phyloP scores from a whole-genome alignment of 2,113 vertebrate genomes.

The Elgaria multicarinata region DNA sequence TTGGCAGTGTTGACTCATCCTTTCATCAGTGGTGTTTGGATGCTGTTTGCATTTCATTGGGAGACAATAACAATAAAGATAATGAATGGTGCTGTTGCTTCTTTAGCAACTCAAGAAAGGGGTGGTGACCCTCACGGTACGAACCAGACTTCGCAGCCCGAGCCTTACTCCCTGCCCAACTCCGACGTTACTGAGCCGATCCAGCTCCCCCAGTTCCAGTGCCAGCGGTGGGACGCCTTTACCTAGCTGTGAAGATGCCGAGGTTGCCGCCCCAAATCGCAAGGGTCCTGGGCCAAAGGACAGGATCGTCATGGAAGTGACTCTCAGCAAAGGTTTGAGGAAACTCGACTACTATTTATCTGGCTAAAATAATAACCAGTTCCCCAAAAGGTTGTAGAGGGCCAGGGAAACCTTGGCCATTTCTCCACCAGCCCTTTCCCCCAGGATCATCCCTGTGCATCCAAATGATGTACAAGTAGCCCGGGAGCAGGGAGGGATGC shows the following conservation, averaged over 20 bases:
- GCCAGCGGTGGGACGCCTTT: constrained; percentile 68
- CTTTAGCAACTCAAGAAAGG: constrained; percentile 94
- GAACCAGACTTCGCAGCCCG: constrained; percentile 93
- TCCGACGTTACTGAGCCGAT: constrained; percentile 89
- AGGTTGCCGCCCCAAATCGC: constrained; percentile 72
- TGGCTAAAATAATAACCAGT: background rate
- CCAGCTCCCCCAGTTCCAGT: constrained; percentile 89
- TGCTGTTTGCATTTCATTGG: background rate
- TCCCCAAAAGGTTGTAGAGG: background rate
- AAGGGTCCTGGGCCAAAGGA: constrained; percentile 92
- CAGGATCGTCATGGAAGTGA: constrained; percentile 94
- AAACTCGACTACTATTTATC: background rate
- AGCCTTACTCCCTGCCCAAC: constrained; percentile 91
- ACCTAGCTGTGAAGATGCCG: constrained; percentile 70
- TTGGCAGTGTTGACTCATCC: background rate
- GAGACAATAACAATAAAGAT: background rate
- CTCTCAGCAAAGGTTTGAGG: constrained; percentile 89
- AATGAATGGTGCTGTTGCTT: background rate
- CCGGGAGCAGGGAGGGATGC: too few relatives aligned
- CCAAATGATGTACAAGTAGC: too few relatives aligned
- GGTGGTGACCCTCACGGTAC: constrained; percentile 91
- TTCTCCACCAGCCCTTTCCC: too few relatives aligned
- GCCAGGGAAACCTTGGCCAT: background rate
- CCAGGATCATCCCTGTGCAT: too few relatives aligned
- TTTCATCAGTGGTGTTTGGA: background rate